A percentile compares a stretch with the other conserved stretches of the same genome.
These are phyloP conservation scores for Cenopis cana DNA, from an alignment of 2,888 invertebrate genomes.

Conservation along the genomic window DNA sequence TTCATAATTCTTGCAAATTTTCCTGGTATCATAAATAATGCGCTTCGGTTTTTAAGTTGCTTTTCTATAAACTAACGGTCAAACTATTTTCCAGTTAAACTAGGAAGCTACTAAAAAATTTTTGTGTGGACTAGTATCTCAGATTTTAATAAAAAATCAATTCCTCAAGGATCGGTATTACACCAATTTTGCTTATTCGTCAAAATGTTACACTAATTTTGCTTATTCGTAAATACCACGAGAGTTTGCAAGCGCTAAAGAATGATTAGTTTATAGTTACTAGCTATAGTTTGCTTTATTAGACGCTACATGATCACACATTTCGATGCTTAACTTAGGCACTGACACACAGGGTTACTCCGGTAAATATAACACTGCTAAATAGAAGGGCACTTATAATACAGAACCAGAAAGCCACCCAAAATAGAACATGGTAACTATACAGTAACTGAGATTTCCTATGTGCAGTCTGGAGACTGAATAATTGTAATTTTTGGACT, in stretches of 20 bases:
- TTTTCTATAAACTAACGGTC: background rate
- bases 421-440: too few species aligned
- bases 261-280: conserved; percentile 27
- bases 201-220: background rate
- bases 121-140: background rate
- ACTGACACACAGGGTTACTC: conserved; percentile 48
- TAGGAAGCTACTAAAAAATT: background rate
- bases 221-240: background rate
- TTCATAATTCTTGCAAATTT: conserved; percentile 13
- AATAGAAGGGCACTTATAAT: conserved; percentile 3
- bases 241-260: conserved; percentile 7
- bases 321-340: conserved; percentile 65
- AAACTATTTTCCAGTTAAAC: background rate
- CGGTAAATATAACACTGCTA: conserved; percentile 14
- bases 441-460: too few species aligned
- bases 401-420: background rate
- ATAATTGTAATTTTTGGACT: too few species aligned
- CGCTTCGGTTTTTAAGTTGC: background rate
- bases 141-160: background rate
- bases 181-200: background rate
- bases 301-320: conserved; percentile 77
- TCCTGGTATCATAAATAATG: background rate
- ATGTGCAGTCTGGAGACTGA: too few species aligned
- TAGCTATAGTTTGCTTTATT: conserved; percentile 64
- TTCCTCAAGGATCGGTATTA: background rate